Conservation (phyloP, 2,113 vertebrate genomes). For the Lampris incognitus region DNA sequence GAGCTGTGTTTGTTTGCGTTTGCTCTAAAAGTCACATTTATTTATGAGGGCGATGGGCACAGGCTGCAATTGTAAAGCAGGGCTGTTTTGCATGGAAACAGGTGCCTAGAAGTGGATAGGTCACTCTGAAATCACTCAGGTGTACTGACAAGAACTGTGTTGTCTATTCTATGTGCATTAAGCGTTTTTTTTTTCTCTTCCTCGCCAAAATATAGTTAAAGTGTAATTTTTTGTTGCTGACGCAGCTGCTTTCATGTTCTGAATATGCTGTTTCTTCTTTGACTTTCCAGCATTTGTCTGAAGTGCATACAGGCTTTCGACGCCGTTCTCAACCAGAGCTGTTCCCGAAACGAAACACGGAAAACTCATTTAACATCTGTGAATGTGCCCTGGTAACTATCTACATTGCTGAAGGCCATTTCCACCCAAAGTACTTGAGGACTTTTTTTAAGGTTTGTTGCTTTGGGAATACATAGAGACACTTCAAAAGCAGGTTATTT, state of each 20-base stretch:
- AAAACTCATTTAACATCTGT: constrained; percentile 32
- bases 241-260: constrained; percentile 1
- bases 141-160: constrained; percentile 25
- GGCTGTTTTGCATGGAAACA: constrained; percentile 11
- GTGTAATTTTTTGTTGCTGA: neutral
- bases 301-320: constrained; percentile 11
- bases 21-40: constrained; percentile 79
- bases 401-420: neutral
- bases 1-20: constrained; percentile 72
- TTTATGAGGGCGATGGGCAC: constrained; percentile 66
- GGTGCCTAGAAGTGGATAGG: constrained; percentile 21
- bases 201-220: constrained; percentile 15
- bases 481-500: neutral
- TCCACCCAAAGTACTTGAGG: constrained; percentile 10
- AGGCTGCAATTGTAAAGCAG: constrained; percentile 31
- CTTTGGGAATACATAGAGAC: constrained; percentile 10
- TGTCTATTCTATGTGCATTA: constrained; percentile 26
- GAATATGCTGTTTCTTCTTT: neutral
- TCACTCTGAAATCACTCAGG: constrained; percentile 31
- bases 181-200: constrained; percentile 19
- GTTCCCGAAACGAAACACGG: constrained; percentile 27
- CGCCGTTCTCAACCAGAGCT: neutral
- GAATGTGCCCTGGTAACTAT: neutral
- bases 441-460: constrained; percentile 46
- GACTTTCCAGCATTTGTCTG: constrained; percentile 4